phyloP scores from a whole-genome alignment of 2,797 vertebrate species.

The Gymnoscopelus microlampas region DNA sequence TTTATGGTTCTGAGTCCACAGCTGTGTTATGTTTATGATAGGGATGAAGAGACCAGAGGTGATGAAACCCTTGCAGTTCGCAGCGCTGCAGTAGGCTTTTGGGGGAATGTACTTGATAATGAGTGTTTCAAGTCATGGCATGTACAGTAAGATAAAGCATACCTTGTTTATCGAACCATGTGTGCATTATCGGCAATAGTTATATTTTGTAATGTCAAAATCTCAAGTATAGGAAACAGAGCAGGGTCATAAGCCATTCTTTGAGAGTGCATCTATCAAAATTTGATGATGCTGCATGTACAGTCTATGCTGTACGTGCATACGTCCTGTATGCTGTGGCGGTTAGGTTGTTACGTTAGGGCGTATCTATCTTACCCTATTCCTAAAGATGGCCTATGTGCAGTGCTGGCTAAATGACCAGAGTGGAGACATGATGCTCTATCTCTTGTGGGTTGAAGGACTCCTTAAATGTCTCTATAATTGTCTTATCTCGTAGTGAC shows the following conservation, averaged over 20 bases:
- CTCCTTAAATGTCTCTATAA: slow-evolving; percentile 38
- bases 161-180: no score
- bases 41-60: slow-evolving; percentile 22
- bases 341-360: slow-evolving; percentile 5
- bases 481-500: slow-evolving; percentile 35
- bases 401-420: slow-evolving; percentile 15
- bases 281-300: background rate
- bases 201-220: no score
- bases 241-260: background rate
- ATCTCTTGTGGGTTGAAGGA: slow-evolving; percentile 16
- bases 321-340: background rate
- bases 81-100: slow-evolving; percentile 7
- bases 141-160: no score
- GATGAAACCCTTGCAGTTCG: slow-evolving; percentile 35
- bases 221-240: background rate
- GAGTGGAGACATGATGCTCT: slow-evolving; percentile 18
- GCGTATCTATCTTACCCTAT: slow-evolving; percentile 2
- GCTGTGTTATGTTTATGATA: slow-evolving; percentile 37
- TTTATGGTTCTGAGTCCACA: slow-evolving; percentile 35
- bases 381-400: slow-evolving; percentile 7
- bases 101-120: no score
- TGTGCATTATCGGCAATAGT: no score
- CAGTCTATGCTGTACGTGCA: no score
- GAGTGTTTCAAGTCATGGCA: no score
- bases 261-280: slow-evolving; percentile 1